phyloP scores from a whole-genome alignment of 2,888 invertebrate genomes.

The Panzeria rudis region DNA sequence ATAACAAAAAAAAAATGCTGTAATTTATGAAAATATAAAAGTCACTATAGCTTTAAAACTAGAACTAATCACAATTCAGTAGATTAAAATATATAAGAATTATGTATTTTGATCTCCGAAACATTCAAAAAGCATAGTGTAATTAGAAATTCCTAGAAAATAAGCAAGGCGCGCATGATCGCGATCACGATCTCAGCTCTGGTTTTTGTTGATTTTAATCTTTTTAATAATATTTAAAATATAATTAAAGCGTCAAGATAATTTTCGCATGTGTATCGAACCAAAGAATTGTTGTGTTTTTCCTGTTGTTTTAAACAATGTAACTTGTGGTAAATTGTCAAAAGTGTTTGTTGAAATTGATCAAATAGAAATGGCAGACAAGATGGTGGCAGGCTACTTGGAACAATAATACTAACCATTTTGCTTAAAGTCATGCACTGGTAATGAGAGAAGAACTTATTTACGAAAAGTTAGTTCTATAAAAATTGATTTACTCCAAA shows the following conservation, averaged over 20 bases:
- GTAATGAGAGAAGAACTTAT: too few species aligned
- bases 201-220: constrained; percentile 54
- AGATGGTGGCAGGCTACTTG: constrained; percentile 41
- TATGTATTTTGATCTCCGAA: too few species aligned
- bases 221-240: constrained; percentile 60
- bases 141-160: too few species aligned
- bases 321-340: constrained; percentile 45
- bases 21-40: too few species aligned
- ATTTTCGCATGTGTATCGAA: constrained; percentile 44
- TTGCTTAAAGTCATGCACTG: constrained; percentile 15
- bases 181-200: neutral
- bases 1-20: too few species aligned
- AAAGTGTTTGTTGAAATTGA: constrained; percentile 42
- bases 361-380: neutral
- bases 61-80: too few species aligned
- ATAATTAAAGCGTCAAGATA: constrained; percentile 49
- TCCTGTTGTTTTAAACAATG: neutral
- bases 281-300: constrained; percentile 15
- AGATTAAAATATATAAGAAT: too few species aligned
- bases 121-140: too few species aligned
- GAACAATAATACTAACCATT: constrained; percentile 13
- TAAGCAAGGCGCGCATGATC: neutral
- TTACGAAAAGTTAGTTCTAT: too few species aligned
- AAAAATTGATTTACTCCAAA: too few species aligned
- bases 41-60: too few species aligned